These are phyloP conservation scores for Acanthosepion esculentum DNA, from an alignment of 2,888 invertebrate genomes.

Conservation along the genomic window DNA sequence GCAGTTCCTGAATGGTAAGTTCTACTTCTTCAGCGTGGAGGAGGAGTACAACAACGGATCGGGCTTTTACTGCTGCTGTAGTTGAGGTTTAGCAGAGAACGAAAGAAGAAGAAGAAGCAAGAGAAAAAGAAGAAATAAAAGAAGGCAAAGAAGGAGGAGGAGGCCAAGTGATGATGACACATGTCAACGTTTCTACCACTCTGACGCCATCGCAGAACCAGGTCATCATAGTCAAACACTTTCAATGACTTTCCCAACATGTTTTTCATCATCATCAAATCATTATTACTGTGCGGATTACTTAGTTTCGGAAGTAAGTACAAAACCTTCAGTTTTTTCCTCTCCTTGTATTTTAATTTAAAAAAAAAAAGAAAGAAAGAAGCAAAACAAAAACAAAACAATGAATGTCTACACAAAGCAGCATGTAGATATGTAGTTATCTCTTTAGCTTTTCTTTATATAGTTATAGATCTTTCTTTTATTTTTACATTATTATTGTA, in stretches of 20 bases:
- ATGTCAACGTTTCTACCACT: slow-evolving; percentile 39
- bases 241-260: slow-evolving; percentile 47
- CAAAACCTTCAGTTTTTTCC: neutral
- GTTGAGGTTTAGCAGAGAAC: neutral
- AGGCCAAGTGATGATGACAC: slow-evolving; percentile 46
- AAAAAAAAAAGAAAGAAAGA: neutral
- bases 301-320: slow-evolving; percentile 47
- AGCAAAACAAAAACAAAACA: neutral
- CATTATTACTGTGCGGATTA: slow-evolving; percentile 44
- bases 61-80: neutral
- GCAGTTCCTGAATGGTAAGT: neutral
- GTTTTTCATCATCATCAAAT: slow-evolving; percentile 47
- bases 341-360: no score
- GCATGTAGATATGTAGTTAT: neutral
- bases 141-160: neutral
- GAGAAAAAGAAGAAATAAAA: neutral
- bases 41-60: neutral
- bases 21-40: slow-evolving; percentile 1
- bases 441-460: neutral
- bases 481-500: no score
- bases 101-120: neutral
- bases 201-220: slow-evolving; percentile 45
- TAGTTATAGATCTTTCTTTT: no score
- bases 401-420: neutral
- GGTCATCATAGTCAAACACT: slow-evolving; percentile 41